phyloP scores from a whole-genome alignment of 2,113 vertebrate genomes.

The Perognathus longimembris region DNA sequence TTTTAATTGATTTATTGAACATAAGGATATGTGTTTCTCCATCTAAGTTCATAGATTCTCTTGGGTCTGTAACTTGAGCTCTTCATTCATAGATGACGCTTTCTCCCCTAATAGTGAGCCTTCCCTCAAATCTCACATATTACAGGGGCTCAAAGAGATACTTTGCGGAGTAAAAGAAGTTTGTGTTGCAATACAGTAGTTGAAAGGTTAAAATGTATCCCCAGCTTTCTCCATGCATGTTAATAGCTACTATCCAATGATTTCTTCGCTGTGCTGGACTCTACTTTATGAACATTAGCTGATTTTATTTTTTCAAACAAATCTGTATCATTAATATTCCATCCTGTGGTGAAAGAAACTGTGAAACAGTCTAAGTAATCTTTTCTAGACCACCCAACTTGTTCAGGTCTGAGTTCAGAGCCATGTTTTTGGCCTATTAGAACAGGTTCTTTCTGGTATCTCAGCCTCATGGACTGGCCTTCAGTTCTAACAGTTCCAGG shows the following conservation, averaged over 20 bases:
- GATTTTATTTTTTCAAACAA: conserved; percentile 22
- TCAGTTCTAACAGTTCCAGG: background rate
- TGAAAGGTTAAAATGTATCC: background rate
- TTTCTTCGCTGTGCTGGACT: background rate
- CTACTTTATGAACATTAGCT: background rate
- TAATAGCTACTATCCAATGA: background rate
- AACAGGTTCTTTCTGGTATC: background rate
- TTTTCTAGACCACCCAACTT: background rate
- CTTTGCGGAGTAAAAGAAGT: background rate
- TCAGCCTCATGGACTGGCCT: background rate
- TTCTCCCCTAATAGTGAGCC: background rate
- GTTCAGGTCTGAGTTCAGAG: background rate
- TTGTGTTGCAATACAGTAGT: background rate
- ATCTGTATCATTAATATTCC: background rate
- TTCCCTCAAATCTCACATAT: background rate
- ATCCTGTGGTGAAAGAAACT: background rate
- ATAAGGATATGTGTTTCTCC: background rate
- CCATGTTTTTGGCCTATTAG: background rate
- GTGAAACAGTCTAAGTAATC: background rate
- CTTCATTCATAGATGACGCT: background rate
- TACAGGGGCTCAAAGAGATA: background rate
- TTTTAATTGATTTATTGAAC: conserved; percentile 11
- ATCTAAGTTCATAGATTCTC: background rate
- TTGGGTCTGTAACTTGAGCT: background rate
- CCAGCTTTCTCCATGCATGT: background rate